Evolutionary conservation across 2,797 vertebrate genomes (phyloP).

Genomic region (Sebastes kiyomatsui): DNA sequence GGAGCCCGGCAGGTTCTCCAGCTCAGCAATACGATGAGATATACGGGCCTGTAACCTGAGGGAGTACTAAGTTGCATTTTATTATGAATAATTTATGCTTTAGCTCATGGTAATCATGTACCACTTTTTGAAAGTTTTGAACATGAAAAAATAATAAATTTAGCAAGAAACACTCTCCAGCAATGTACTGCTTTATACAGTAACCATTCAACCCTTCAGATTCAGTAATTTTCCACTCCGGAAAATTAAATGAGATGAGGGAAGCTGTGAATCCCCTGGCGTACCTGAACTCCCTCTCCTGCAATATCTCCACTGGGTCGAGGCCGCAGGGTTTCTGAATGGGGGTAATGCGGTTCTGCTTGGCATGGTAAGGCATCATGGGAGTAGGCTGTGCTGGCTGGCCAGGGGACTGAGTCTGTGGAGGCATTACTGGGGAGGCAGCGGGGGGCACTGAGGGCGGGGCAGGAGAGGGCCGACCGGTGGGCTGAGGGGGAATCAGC

Average conservation of each 20-base stretch:
- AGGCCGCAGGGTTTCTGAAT: constrained; percentile 96
- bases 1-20: constrained; percentile 95
- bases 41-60: constrained; percentile 93
- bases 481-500: constrained; percentile 92
- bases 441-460: constrained; percentile 93
- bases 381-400: constrained; percentile 91
- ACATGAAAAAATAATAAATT: background rate
- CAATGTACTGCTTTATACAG: background rate
- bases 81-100: background rate
- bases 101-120: background rate
- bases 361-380: constrained; percentile 91
- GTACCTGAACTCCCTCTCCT: constrained; percentile 95
- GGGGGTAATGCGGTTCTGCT: constrained; percentile 95
- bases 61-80: background rate
- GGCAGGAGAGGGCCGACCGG: constrained; percentile 91
- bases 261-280: background rate
- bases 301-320: constrained; percentile 94
- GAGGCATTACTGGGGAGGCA: constrained; percentile 94
- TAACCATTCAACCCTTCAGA: background rate
- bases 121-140: background rate
- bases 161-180: background rate
- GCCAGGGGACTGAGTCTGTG: constrained; percentile 94
- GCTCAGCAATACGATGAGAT: constrained; percentile 94
- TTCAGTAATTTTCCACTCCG: background rate
- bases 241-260: background rate